These are phyloP conservation scores for Rhaphigaster nebulosa DNA, from an alignment of 2,888 invertebrate species.

Conservation along the genomic window DNA sequence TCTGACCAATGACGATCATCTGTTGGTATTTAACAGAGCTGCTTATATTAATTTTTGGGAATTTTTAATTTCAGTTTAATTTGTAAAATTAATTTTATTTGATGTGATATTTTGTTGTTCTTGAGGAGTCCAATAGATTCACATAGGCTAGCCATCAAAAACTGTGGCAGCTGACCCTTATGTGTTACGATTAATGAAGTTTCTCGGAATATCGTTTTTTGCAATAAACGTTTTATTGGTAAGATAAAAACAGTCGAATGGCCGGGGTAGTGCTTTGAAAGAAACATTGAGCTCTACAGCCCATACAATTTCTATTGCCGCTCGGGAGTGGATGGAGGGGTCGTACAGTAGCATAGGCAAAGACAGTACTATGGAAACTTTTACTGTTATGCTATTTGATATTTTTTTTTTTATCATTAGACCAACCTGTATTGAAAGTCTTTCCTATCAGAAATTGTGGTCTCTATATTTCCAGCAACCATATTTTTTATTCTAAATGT, in stretches of 20 bases:
- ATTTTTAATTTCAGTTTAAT: too few species aligned
- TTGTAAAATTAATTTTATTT: too few species aligned
- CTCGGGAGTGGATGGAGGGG: not conserved
- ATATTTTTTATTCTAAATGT: too few species aligned
- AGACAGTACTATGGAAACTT: not conserved
- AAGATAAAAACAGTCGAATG: not conserved
- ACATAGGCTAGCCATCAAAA: not conserved
- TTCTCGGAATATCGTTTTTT: not conserved
- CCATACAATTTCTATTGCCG: not conserved
- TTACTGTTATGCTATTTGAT: not conserved
- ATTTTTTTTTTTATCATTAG: not conserved
- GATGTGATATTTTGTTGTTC: too few species aligned
- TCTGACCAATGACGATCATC: too few species aligned
- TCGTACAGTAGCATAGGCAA: not conserved
- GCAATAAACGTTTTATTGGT: not conserved
- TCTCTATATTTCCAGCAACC: not conserved
- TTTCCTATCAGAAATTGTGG: not conserved
- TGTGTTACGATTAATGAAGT: not conserved
- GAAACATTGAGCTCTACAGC: not conserved
- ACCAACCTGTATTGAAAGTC: not conserved
- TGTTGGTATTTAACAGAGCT: too few species aligned
- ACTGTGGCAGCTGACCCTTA: too few species aligned
- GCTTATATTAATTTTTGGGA: too few species aligned
- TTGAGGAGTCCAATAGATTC: too few species aligned
- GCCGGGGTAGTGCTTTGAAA: not conserved